Base-by-base conservation (phyloP, 2,888 invertebrate species). In the Syritta pipiens region DNA sequence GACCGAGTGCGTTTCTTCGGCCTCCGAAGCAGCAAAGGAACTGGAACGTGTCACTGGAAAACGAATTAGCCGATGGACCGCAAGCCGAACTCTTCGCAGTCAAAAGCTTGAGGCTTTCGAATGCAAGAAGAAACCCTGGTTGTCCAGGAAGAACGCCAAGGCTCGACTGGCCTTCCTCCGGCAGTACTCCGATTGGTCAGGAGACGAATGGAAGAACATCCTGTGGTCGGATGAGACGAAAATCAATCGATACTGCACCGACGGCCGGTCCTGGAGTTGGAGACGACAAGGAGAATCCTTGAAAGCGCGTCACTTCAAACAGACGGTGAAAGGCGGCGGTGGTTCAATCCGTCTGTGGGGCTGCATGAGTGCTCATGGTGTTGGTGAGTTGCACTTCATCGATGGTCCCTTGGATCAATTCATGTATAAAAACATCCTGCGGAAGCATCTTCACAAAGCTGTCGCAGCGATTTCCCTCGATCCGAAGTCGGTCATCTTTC, bases 241-340 rank as follows among this genome's bases (percentile, higher is more conserved):
- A 14, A 74, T 79, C 46, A 74, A 79, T 2, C 35, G 79, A 20
- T 79, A 79, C 6, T 72, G 79, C 3, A 62, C 79, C 0, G 74
- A 79, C 57, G 79, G 79, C 0, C 37, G 79, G 9, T 79, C 79
- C 2, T 79, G 79, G 79, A 67, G 67, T 0, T 79, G 79, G 79
- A 79, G 68, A 9, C 60, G 79, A 0, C 42, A 79, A 1, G 79
- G 74, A n/a, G 79, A 74, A 10, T 46, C 79, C 4, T 7, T 79
- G 1, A 79, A 79, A 7, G 28, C 74, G 1, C 60, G 55, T 6
- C 79, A 79, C 10, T 57, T 74, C 0, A 79, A 79, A 17, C 79
- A 72, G 55, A 79, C 79, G 1, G 42, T 67, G 0, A 74, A 79
- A 12, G 6, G 51, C 37, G 67, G 44, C n/a, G 79, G 79, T 1